Percentiles rank a stretch among this genome's conserved stretches.
These are phyloP conservation scores for Hirtodrosophila cameraria DNA, from an alignment of 2,888 invertebrate species.

Conservation along the genomic window DNA sequence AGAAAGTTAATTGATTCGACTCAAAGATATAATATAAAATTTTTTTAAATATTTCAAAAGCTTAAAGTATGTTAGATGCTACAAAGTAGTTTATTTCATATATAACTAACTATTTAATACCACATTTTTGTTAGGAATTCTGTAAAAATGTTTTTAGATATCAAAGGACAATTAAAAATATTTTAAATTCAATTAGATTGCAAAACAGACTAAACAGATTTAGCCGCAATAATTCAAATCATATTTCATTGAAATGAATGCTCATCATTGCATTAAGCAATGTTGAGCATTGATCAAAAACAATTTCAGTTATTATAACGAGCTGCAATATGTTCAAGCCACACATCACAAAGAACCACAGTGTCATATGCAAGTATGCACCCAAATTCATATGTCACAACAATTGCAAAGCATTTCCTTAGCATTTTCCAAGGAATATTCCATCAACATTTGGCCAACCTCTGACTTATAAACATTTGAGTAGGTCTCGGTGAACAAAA, in stretches of 20 bases:
- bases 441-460: constrained; percentile 18
- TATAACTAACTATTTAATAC: not conserved
- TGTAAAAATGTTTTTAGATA: too few species aligned
- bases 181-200: constrained; percentile 5
- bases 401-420: not conserved
- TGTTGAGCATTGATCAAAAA: not conserved
- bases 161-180: constrained; percentile 1
- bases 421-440: constrained; percentile 5
- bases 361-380: not conserved
- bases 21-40: too few species aligned
- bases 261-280: not conserved
- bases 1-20: too few species aligned
- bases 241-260: constrained; percentile 9
- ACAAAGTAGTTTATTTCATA: too few species aligned
- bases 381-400: not conserved
- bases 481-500: constrained; percentile 21
- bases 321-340: not conserved
- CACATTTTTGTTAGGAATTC: too few species aligned
- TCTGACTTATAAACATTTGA: constrained; percentile 39
- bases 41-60: too few species aligned
- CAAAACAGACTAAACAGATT: too few species aligned
- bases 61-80: too few species aligned
- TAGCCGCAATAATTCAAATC: constrained; percentile 21
- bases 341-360: constrained; percentile 4
- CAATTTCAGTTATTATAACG: constrained; percentile 17